These are phyloP conservation scores for Hyphantria cunea DNA, from an alignment of 1,140 invertebrate genomes.

Conservation along the genomic window DNA sequence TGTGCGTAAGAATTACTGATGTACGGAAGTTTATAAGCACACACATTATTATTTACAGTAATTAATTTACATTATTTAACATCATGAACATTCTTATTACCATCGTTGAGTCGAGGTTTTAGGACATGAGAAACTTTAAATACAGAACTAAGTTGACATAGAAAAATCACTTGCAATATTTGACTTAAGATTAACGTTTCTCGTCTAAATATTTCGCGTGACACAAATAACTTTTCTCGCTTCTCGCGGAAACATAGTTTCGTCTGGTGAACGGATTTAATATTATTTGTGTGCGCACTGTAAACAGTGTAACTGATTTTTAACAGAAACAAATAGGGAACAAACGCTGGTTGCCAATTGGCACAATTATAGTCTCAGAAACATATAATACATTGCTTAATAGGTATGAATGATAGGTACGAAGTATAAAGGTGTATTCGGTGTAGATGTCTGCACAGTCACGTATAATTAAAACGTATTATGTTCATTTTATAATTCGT, in stretches of 20 bases:
- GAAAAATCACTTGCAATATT: too few species aligned
- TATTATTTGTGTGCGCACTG: constrained; percentile 16
- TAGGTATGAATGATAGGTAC: constrained; percentile 31
- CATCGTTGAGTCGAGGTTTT: too few species aligned
- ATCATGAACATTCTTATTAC: too few species aligned
- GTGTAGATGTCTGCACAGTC: background rate
- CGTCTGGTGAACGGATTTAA: constrained; percentile 5
- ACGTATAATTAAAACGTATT: constrained; percentile 11
- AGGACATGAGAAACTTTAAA: too few species aligned
- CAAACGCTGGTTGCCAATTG: constrained; percentile 60
- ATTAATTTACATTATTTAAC: too few species aligned
- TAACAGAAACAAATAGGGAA: constrained; percentile 30
- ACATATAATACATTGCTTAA: constrained; percentile 16
- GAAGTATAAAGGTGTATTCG: constrained; percentile 10
- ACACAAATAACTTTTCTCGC: background rate
- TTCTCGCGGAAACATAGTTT: constrained; percentile 6
- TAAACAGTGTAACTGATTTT: constrained; percentile 15
- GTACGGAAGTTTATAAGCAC: too few species aligned
- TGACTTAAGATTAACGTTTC: too few species aligned
- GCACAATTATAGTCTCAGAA: constrained; percentile 45
- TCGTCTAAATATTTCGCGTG: background rate
- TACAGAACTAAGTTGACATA: too few species aligned
- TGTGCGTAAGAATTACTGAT: too few species aligned
- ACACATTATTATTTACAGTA: too few species aligned
- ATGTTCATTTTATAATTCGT: background rate